Evolutionary conservation across 2,888 invertebrate species (phyloP).

Genomic region (Agriopis marginaria): DNA sequence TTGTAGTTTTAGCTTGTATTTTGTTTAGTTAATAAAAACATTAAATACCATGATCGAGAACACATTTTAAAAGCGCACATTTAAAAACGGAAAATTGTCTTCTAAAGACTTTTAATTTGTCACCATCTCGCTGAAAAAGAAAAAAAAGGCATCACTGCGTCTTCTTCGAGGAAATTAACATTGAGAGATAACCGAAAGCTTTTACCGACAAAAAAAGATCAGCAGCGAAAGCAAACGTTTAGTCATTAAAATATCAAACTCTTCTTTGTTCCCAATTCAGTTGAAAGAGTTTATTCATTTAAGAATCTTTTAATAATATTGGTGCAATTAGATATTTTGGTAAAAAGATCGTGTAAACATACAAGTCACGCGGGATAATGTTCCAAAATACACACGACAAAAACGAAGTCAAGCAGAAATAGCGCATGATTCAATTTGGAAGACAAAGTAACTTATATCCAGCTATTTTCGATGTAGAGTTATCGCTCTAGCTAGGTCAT

Average conservation of each 20-base stretch:
- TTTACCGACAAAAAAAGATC: constrained; percentile 32
- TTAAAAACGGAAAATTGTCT: background rate
- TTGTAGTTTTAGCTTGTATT: no score
- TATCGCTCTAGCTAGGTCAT: constrained; percentile 28
- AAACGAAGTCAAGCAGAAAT: constrained; percentile 29
- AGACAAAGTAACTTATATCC: constrained; percentile 7
- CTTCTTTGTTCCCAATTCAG: constrained; percentile 31
- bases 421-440: constrained; percentile 12
- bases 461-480: constrained; percentile 13
- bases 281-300: constrained; percentile 21
- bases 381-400: constrained; percentile 32
- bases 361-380: constrained; percentile 21
- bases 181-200: constrained; percentile 28
- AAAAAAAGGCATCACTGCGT: constrained; percentile 8
- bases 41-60: no score
- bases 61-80: background rate
- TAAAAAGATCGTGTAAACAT: constrained; percentile 17
- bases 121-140: constrained; percentile 7
- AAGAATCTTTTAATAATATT: constrained; percentile 29
- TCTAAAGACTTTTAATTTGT: background rate
- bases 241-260: constrained; percentile 31
- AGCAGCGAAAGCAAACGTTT: constrained; percentile 30
- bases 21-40: no score
- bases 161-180: constrained; percentile 17
- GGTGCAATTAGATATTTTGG: constrained; percentile 34